Evolutionary conservation across 2,113 vertebrate species (phyloP).

Genomic region (Triplophysa tibetana): DNA sequence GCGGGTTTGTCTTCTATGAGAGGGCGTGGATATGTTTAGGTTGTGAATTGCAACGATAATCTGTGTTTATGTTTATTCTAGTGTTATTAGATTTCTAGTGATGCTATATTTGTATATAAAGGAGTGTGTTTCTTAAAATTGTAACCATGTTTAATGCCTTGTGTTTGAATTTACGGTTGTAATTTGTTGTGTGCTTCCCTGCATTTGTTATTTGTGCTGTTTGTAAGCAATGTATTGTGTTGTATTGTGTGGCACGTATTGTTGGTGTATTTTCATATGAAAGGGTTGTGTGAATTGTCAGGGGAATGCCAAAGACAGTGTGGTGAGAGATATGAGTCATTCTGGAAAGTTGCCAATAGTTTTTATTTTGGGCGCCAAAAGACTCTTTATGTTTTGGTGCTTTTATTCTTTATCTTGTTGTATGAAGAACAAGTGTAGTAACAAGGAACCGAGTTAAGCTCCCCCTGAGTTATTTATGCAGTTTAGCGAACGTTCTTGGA

Average conservation of each 20-base stretch:
- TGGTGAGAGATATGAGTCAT: slow-evolving; percentile 67
- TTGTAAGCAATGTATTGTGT: neutral
- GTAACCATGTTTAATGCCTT: neutral
- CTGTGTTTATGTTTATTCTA: neutral
- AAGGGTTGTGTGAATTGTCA: neutral
- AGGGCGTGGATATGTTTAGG: slow-evolving; percentile 10
- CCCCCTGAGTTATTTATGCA: neutral
- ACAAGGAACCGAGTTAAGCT: neutral
- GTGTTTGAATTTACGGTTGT: neutral
- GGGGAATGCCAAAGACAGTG: slow-evolving; percentile 34
- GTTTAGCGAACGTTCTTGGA: neutral
- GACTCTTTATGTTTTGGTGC: neutral
- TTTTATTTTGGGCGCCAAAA: neutral
- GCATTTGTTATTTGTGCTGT: neutral
- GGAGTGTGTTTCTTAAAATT: neutral
- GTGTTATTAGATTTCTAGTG: neutral
- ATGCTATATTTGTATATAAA: neutral
- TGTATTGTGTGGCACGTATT: neutral
- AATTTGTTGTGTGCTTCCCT: neutral
- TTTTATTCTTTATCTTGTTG: neutral
- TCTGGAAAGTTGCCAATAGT: slow-evolving; percentile 41
- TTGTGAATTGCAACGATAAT: neutral
- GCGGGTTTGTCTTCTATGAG: neutral
- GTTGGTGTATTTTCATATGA: slow-evolving; percentile 40
- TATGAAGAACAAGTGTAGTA: neutral